Conservation (phyloP, 2,888 invertebrate genomes). For the Formica aserva region DNA sequence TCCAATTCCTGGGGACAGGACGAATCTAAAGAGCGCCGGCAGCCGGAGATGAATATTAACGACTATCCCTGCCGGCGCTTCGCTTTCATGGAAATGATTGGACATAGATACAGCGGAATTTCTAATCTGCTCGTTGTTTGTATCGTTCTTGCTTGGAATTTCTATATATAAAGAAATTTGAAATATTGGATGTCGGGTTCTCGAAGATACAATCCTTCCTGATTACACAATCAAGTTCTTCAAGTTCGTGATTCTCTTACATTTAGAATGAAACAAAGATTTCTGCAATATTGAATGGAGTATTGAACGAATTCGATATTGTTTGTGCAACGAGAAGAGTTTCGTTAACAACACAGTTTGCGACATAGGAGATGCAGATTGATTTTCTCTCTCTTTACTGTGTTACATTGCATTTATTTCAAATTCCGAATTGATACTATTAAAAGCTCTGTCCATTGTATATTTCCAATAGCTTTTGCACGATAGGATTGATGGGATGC, state of each 20-base stretch:
- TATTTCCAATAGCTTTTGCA: background rate
- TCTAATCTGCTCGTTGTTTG: conserved; percentile 48
- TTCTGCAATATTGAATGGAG: conserved; percentile 23
- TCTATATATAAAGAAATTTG: background rate
- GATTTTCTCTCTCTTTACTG: background rate
- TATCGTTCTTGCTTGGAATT: conserved; percentile 29
- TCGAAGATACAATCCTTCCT: background rate
- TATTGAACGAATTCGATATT: conserved; percentile 2
- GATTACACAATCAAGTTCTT: conserved; percentile 24
- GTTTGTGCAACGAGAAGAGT: background rate
- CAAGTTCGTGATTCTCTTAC: background rate
- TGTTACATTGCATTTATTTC: background rate
- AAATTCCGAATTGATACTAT: background rate
- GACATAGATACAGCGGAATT: conserved; percentile 45
- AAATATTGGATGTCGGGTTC: background rate
- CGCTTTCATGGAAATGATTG: conserved; percentile 53
- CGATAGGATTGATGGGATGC: conserved; percentile 27
- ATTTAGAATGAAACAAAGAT: background rate
- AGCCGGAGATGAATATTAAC: conserved; percentile 72
- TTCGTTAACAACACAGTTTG: background rate
- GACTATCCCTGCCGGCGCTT: conserved; percentile 28
- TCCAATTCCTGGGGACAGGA: conserved; percentile 55
- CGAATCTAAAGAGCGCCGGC: conserved; percentile 51
- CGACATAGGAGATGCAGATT: background rate
- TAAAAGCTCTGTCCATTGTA: background rate